Conservation (phyloP, 2,888 invertebrate genomes). For the Euzetes globulus region DNA sequence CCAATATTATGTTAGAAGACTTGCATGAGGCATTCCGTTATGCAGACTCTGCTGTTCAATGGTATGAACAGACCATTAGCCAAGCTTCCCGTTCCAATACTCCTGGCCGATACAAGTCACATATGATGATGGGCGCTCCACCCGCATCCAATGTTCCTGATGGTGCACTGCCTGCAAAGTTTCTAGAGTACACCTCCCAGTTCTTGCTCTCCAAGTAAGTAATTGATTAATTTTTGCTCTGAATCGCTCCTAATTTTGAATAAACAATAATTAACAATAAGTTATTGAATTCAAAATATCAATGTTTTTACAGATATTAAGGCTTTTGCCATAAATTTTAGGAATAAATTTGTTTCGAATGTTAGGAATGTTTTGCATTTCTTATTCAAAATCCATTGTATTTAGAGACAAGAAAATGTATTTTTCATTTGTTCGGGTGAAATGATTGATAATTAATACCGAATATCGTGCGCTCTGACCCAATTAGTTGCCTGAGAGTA, state of each 20-base stretch:
- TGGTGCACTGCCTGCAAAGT: slow-evolving; percentile 29
- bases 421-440: background rate
- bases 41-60: slow-evolving; percentile 24
- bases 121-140: too few species aligned
- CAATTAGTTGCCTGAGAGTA: background rate
- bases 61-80: slow-evolving; percentile 19
- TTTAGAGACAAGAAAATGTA: background rate
- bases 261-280: background rate
- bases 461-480: background rate
- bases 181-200: slow-evolving; percentile 34
- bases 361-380: background rate
- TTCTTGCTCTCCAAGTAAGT: slow-evolving; percentile 18
- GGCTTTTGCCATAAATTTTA: too few species aligned
- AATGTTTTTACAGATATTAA: too few species aligned
- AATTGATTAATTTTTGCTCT: background rate
- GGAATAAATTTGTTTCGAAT: too few species aligned
- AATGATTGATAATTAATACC: background rate
- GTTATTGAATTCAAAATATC: too few species aligned
- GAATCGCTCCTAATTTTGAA: background rate
- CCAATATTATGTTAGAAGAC: slow-evolving; percentile 1
- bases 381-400: background rate
- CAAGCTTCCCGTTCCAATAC: background rate
- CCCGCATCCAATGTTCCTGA: slow-evolving; percentile 11
- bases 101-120: background rate
- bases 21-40: slow-evolving; percentile 20